A percentile compares a stretch with the other conserved stretches of the same genome.
Evolutionary conservation across 2,888 invertebrate genomes (phyloP).

Genomic region (Ophion ellenae): DNA sequence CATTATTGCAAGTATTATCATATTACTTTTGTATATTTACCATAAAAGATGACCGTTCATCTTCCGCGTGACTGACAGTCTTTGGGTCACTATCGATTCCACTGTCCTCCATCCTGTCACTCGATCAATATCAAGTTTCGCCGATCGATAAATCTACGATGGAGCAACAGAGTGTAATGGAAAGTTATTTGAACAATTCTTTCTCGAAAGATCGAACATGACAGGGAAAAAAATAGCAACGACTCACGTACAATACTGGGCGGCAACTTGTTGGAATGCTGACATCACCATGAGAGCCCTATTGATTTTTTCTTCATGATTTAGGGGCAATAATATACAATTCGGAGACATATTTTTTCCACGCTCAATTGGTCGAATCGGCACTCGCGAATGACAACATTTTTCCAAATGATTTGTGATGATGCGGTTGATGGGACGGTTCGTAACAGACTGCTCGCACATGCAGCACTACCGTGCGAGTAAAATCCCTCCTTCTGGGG

Average conservation of each 20-base stretch:
- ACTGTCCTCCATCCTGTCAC: conserved; percentile 82
- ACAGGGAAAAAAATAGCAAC: neutral
- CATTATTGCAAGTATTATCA: neutral
- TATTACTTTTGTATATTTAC: conserved; percentile 68
- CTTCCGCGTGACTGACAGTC: conserved; percentile 78
- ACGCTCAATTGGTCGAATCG: conserved; percentile 16
- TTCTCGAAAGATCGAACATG: neutral
- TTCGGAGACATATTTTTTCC: conserved; percentile 46
- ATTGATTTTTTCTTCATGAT: conserved; percentile 76
- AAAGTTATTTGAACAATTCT: neutral
- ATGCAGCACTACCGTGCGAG: conserved; percentile 57
- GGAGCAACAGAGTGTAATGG: conserved; percentile 12
- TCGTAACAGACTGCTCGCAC: conserved; percentile 62
- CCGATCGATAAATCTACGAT: conserved; percentile 44
- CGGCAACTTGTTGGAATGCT: conserved; percentile 79
- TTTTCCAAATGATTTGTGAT: conserved; percentile 17
- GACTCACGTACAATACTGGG: conserved; percentile 66
- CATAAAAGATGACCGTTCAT: conserved; percentile 81
- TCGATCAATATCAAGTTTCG: conserved; percentile 66
- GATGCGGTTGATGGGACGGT: conserved; percentile 35
- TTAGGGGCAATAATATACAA: neutral
- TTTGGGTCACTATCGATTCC: conserved; percentile 84
- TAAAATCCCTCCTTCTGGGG: conserved; percentile 38
- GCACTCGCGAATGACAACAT: conserved; percentile 31
- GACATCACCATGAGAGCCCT: conserved; percentile 73